Evolutionary conservation across 1,140 invertebrate species (phyloP), one percentile per base, ranked within the genome.

Genomic region (Drosophila murphyi): DNA sequence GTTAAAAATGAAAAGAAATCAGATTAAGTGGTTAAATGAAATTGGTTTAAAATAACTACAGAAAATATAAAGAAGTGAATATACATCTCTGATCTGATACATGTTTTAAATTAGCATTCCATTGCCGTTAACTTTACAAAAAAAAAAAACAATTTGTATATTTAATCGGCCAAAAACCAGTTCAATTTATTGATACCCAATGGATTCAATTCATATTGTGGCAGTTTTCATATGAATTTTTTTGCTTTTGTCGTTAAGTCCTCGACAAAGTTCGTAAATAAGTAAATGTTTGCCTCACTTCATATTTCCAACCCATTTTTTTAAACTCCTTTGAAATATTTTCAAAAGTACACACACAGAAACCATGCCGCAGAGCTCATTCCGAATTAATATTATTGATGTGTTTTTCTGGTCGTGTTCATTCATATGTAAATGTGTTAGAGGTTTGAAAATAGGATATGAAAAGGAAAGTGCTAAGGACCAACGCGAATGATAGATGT

Each of bases 321-420:
- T 37, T 28, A 41, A 56, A 7, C 20, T 6, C n/a, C 3, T 10
- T 43, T 4, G 29, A 45, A 12, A 35, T 6, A 43, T 10, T 7
- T 39, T 3, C 41, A 60, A 3, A 34, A 4, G 20, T 20, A 35
- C 12, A 35, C 4, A 35, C 5, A 62, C 3, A 34, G 10, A 45
- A 8, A 34, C 4, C 2, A 59, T 43, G 57, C 29, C 8, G 3
- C 12, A 50, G 10, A 48, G 29, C 10, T 50, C 7, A 31, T 67
- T 39, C 12, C 31, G 4, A 35, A 37, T 50, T 12, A 67, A 32
- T 39, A 59, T 59, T 48, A 59, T 68, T 68, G 55, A 68, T 68
- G 64, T 31, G 28, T 57, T 57, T 57, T 57, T 48, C 32, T 8
- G 43, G 2, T 35, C 20, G 3, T 47, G 52, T 65, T 57, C 32